Evolutionary conservation across 2,113 vertebrate species (phyloP).

Genomic region (Archocentrus centrarchus): DNA sequence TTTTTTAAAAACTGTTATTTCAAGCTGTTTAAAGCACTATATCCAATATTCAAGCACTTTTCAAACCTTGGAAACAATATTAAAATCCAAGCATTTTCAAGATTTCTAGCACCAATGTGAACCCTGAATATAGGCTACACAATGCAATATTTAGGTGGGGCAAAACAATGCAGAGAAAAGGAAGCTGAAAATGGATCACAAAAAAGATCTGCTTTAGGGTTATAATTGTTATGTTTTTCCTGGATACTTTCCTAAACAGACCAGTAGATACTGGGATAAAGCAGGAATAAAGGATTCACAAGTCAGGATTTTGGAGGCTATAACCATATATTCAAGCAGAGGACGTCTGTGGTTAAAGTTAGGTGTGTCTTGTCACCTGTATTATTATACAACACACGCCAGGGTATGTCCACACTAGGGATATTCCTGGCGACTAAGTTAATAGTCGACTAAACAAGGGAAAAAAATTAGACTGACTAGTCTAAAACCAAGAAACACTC

Average conservation of each 20-base stretch:
- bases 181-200: too few species aligned
- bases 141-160: not conserved
- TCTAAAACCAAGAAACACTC: too few species aligned
- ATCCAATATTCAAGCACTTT: too few species aligned
- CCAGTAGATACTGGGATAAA: not conserved
- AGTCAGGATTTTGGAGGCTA: not conserved
- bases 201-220: too few species aligned
- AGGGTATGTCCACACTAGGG: not conserved
- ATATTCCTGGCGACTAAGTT: too few species aligned
- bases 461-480: too few species aligned
- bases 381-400: not conserved
- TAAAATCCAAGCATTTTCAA: too few species aligned
- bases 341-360: not conserved
- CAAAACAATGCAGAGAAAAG: not conserved
- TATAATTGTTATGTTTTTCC: not conserved
- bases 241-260: not conserved
- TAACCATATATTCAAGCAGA: not conserved
- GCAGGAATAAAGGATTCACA: not conserved
- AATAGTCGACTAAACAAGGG: too few species aligned
- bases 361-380: not conserved
- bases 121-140: not conserved
- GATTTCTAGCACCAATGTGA: too few species aligned
- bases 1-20: too few species aligned
- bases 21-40: too few species aligned
- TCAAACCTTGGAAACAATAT: too few species aligned